A percentile compares a stretch with the other conserved stretches of the same genome.
Evolutionary conservation across 2,113 vertebrate species (phyloP).

Genomic region (Cebus imitator): DNA sequence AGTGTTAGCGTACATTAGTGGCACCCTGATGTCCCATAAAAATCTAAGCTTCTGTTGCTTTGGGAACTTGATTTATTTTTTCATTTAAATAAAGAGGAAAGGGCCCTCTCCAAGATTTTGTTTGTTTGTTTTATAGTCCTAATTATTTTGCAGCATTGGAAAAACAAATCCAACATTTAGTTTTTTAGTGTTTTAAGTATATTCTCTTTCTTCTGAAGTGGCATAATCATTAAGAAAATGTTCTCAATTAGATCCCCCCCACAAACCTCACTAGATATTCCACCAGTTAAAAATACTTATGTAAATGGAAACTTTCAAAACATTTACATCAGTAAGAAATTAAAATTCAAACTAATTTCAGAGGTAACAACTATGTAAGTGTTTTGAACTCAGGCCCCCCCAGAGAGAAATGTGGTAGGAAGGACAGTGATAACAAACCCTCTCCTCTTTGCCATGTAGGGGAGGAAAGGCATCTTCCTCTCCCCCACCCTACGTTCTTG

Average conservation of each 20-base stretch:
- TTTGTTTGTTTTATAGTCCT: neutral
- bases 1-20: neutral
- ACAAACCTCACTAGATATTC: neutral
- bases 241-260: neutral
- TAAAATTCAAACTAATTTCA: neutral
- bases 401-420: neutral
- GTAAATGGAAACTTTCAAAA: neutral
- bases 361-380: neutral
- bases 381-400: neutral
- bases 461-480: neutral
- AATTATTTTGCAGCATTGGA: neutral
- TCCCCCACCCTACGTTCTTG: neutral
- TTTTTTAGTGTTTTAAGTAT: neutral
- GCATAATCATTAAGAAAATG: neutral
- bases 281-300: neutral
- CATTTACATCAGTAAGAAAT: neutral
- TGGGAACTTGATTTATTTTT: neutral
- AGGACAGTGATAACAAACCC: neutral
- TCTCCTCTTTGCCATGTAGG: neutral
- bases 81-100: neutral
- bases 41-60: neutral
- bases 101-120: neutral
- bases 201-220: neutral
- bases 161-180: neutral
- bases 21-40: neutral